Conservation (phyloP, 2,797 vertebrate species). For the Gambusia yucatana region DNA sequence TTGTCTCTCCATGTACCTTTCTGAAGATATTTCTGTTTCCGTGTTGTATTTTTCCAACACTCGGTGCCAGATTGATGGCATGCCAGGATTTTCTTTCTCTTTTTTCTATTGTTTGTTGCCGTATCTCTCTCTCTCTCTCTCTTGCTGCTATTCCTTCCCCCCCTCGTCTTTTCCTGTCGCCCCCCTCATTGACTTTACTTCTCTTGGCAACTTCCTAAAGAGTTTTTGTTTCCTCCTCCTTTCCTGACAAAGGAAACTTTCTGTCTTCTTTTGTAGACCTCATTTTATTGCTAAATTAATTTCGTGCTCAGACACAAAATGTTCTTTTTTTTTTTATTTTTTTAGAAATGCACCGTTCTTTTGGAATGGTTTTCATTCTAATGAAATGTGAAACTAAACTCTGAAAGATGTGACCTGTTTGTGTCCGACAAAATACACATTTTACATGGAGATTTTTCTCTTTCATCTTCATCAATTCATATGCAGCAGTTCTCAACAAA, state of each 20-base stretch:
- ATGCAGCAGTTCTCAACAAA: not conserved
- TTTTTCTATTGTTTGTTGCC: not conserved
- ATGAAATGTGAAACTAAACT: too few species aligned
- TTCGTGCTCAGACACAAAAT: not conserved
- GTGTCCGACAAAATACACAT: too few species aligned
- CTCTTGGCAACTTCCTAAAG: not conserved
- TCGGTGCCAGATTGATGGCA: not conserved
- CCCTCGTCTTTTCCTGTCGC: not conserved
- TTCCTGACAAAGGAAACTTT: not conserved
- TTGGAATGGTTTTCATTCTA: too few species aligned
- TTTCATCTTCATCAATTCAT: not conserved
- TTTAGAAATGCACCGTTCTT: too few species aligned
- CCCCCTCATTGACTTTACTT: not conserved
- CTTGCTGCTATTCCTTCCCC: too few species aligned
- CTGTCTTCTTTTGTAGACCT: not conserved
- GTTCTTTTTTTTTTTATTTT: rapidly evolving
- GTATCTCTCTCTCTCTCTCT: too few species aligned
- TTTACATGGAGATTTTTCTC: not conserved
- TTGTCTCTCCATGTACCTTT: not conserved
- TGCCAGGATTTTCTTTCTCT: not conserved
- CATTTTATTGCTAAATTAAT: not conserved
- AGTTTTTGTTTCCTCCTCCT: not conserved
- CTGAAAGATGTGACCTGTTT: too few species aligned
- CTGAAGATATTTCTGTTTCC: not conserved
- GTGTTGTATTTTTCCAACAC: not conserved